Base-by-base conservation (phyloP, 2,888 invertebrate species). In the Cheilosia soror region DNA sequence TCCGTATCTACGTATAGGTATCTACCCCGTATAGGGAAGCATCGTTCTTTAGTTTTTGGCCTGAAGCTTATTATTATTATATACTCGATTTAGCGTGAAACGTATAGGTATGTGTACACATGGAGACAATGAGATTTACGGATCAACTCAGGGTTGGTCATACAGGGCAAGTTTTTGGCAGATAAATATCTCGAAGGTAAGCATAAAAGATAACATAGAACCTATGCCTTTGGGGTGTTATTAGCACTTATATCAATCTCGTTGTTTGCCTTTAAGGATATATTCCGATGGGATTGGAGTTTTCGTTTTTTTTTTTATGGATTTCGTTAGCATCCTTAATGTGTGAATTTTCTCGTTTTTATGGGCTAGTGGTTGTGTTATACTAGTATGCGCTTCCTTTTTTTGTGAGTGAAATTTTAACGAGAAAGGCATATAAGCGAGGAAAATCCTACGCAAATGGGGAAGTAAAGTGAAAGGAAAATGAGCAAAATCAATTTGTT, bases 21-120 rank as follows among this genome's bases (percentile, higher is more conserved):
- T n/a, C n/a, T 20, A 20, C 20, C 20, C 20, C 20, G 20, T 20
- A 20, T 20, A 20, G 20, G 20, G 55, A 60, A 75, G 29, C 33
- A n/a, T 71, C 55, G 72, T 79, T 60, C 60, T 66, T 72, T 53
- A 65, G 79, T 80, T 60, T 68, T 55, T 80, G n/a, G 71, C 84
- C 84, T 76, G 65, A 33, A 80, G 84, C 80, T 76, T 80, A 75
- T 75, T 69, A 80, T 75, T 71, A 80, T 80, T 75, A 80, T 75
- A 80, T 68, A 68, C 75, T 60, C 69, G 57, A 80, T 84, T 80
- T 80, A 76, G 37, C 60, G 71, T 65, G 55, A 60, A 27, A 5
- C 37, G 37, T 37, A 31, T 31, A 37, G 37, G 37, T 11, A 37
- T 37, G 37, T 11, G 9, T 47, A 47, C 9, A 47, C 47, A 47